Evolutionary conservation across 2,113 vertebrate species (phyloP).

Genomic region (Hipposideros armiger): DNA sequence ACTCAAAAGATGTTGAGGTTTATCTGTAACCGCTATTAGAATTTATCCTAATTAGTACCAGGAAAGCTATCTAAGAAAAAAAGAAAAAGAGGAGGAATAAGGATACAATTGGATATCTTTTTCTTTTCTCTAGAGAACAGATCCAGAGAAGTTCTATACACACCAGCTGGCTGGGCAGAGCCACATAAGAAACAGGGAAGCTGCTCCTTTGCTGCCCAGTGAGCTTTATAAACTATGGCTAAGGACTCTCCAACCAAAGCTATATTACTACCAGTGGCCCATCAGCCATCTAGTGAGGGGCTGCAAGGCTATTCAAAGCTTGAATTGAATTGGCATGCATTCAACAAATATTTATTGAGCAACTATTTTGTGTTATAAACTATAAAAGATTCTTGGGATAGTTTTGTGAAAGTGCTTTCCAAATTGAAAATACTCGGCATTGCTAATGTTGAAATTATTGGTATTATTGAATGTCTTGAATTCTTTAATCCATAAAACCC

Average conservation of each 20-base stretch:
- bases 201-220: neutral
- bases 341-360: constrained; percentile 40
- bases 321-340: neutral
- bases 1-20: neutral
- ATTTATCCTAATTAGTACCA: neutral
- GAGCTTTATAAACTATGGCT: neutral
- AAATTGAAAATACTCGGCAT: neutral
- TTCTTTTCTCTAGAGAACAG: neutral
- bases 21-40: neutral
- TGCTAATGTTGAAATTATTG: constrained; percentile 15
- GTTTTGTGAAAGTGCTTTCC: neutral
- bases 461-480: neutral
- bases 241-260: neutral
- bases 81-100: neutral
- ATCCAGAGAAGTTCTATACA: neutral
- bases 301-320: neutral
- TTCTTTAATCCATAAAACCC: neutral
- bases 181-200: neutral
- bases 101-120: neutral
- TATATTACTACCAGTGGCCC: neutral
- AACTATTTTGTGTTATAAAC: neutral
- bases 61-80: neutral
- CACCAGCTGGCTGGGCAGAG: neutral
- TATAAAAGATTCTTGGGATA: neutral
- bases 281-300: neutral